Evolutionary conservation across 2,113 vertebrate genomes (phyloP), one percentile per base, ranked within the genome.

Genomic region (Phyllopteryx taeniolatus): DNA sequence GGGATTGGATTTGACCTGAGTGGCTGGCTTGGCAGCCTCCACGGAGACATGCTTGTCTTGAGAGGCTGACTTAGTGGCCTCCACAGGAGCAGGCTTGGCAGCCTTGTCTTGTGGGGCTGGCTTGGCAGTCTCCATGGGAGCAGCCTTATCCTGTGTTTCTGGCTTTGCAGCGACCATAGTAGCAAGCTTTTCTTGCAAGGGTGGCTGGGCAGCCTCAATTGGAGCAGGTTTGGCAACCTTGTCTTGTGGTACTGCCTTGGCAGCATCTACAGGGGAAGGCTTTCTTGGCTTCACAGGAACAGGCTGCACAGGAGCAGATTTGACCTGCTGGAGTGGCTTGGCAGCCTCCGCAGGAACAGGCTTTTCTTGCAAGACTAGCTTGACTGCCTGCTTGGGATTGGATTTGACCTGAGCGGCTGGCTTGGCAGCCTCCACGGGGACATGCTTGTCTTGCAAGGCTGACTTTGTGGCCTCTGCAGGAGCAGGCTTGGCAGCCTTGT

Each of bases 211-310:
- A 39, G 35, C 6, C 35, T 39, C 6, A 6, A 39, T 39, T 5
- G 27, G 27, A 27, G 27, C 27, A 27, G 83, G 69, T 17, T 64
- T 64, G 10, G 39, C 8, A 27, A 31, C 68, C 27, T 81, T 77
- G 74, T 44, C 39, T 4, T 43, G 62, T 5, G 62, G 19, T 9
- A 1, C 20, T 13, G 67, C 1, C 17, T 68, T 68, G 47, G 27
- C 1, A 19, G 51, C 31, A 11, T 68, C 35, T 39, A 39, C 35
- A 39, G 49, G 0, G 47, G 54, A 27, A 27, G 27, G 27, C 27
- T 27, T 27, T 19, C 27, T 56, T 1, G 71, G 20, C 4, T 71
- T 44, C 39, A 68, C 64, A 0, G 35, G 4, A 9, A 56, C 39
- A 4, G 44, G 12, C 22, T 51, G 14, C 12, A 19, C 10, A 6